Evolutionary conservation across 2,888 invertebrate genomes (phyloP), one percentile per base, ranked within the genome.

Genomic region (Synanthedon tipuliformis): DNA sequence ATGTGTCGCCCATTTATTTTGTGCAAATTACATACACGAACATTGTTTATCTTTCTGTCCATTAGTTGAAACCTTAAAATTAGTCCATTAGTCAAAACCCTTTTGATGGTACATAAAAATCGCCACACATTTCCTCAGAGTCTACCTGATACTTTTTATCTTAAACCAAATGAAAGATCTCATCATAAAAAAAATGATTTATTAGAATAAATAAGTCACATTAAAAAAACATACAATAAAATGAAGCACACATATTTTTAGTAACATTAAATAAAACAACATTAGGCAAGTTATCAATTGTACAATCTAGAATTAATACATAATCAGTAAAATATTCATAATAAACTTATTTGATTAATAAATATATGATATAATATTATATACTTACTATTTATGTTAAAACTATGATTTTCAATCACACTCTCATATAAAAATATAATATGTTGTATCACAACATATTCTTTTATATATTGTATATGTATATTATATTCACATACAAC

Each of bases 151-250:
- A 23, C 23, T 23, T 23, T 23, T 23, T 23, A 23, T 23, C 23
- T 23, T 34, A 34, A 10, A 2, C 34, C 34, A 59, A 62, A 63
- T 62, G 59, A 63, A 56, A 60, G 60, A 53, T 55, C 55, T 56
- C 64, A 61, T 63, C 67, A 60, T 54, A 52, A 55, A 66, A 69
- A 69, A 66, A 74, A 70, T 69, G 61, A 59, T 75, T 77, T 74
- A 75, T 72, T 74, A 75, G 67, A 75, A 74, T 74, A 75, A 68
- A 70, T 70, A 69, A 64, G 57, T 61, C 61, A 57, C 68, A 71
- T 59, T 56, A 62, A 60, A 57, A 61, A 62, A 56, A n/a, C 52
- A 56, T 51, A 56, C 52, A 54, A 52, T n/a, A 54, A n/a, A 54
- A 53, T 55, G 55, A 69, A 68, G 66, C 69, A 70, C 64, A 59